Evolutionary conservation across 2,113 vertebrate species (phyloP).

Genomic region (Rynchops niger): DNA sequence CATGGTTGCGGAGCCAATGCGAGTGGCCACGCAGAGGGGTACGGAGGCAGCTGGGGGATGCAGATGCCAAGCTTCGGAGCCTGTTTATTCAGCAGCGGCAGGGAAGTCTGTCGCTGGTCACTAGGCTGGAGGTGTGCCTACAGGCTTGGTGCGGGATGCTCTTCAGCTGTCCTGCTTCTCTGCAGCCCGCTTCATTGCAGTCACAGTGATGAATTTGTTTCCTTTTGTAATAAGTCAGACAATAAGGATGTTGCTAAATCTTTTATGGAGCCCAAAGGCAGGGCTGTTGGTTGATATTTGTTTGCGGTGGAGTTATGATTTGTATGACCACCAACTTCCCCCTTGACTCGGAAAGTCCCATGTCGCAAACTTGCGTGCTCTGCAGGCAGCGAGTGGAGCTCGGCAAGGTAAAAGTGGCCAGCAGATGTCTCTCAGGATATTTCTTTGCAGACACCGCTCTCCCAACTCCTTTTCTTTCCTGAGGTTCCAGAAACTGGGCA

Average conservation of each 20-base stretch:
- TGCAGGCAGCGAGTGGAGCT: background rate
- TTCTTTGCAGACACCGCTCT: background rate
- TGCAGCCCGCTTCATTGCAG: background rate
- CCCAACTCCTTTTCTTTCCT: background rate
- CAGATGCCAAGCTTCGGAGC: background rate
- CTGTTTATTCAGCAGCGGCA: background rate
- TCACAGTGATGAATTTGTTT: background rate
- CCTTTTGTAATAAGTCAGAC: slow-evolving; percentile 29
- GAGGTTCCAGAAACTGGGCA: background rate
- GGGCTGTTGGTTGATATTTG: background rate
- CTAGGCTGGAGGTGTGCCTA: slow-evolving; percentile 23
- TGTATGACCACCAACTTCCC: background rate
- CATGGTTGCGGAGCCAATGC: background rate
- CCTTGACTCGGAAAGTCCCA: background rate
- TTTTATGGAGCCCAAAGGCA: slow-evolving; percentile 6
- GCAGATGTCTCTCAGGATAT: slow-evolving; percentile 53
- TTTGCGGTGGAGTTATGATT: background rate
- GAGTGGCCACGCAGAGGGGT: background rate
- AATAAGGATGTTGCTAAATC: slow-evolving; percentile 25
- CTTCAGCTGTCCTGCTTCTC: background rate
- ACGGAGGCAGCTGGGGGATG: background rate
- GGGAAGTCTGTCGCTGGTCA: slow-evolving; percentile 1
- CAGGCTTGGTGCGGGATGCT: background rate
- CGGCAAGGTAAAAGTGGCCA: slow-evolving; percentile 1
- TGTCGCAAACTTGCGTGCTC: background rate